Conservation (phyloP, 1,140 invertebrate genomes). For the Cydia pomonella region DNA sequence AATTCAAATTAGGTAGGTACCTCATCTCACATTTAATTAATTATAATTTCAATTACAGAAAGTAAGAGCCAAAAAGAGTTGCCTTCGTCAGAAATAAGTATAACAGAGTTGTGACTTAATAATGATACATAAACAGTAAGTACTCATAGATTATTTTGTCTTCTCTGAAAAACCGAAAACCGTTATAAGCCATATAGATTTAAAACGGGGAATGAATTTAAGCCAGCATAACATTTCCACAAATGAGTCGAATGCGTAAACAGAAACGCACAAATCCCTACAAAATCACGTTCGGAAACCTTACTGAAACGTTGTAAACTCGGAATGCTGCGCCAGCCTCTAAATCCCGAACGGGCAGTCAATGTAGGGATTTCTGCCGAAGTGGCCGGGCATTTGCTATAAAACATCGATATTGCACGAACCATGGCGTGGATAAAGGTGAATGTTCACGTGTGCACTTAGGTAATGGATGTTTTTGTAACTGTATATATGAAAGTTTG, state of each 20-base stretch:
- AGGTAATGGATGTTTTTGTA: not conserved
- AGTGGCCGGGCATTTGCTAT: conserved; percentile 10
- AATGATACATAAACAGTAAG: too few relatives aligned
- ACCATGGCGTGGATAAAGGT: not conserved
- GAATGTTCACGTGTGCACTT: not conserved
- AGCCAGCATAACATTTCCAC: conserved; percentile 10
- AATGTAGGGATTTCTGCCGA: conserved; percentile 24
- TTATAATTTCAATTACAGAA: too few relatives aligned
- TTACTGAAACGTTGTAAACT: not conserved
- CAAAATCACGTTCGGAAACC: not conserved
- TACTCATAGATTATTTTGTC: too few relatives aligned
- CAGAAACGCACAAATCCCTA: not conserved
- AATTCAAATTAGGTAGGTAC: too few relatives aligned
- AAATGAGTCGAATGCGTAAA: not conserved
- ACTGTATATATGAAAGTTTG: too few relatives aligned
- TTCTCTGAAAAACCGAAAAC: too few relatives aligned
- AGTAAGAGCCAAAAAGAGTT: too few relatives aligned
- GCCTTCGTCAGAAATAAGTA: too few relatives aligned
- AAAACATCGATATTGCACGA: conserved; percentile 18
- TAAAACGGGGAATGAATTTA: conserved; percentile 20
- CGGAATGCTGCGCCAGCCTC: not conserved
- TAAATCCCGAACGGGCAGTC: conserved; percentile 8
- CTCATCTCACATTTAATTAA: too few relatives aligned
- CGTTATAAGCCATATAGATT: not conserved
- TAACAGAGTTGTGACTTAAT: too few relatives aligned